Conservation (phyloP, 2,888 invertebrate species). For the Drosophila affinis region DNA sequence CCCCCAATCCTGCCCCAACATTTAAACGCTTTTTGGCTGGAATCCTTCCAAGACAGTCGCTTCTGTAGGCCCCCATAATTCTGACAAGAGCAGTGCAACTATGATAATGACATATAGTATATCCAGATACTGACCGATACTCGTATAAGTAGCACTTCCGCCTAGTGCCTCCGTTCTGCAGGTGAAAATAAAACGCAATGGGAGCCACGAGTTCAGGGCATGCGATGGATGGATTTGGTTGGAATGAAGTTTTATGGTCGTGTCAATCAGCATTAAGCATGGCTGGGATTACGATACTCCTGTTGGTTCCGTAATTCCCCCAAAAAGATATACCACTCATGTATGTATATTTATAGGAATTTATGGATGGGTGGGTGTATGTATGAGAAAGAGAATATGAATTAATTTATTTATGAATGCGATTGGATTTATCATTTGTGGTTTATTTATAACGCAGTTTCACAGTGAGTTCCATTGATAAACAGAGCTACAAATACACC, state of each 20-base stretch:
- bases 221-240: slow-evolving; percentile 18
- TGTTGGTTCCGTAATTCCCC: slow-evolving; percentile 15
- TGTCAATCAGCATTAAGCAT: slow-evolving; percentile 62
- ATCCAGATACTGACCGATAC: neutral
- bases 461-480: slow-evolving; percentile 48
- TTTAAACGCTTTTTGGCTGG: too few relatives aligned
- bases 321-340: slow-evolving; percentile 13
- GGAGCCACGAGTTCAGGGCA: slow-evolving; percentile 33
- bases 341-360: slow-evolving; percentile 1
- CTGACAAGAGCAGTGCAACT: neutral
- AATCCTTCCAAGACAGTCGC: too few relatives aligned
- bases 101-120: neutral
- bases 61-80: too few relatives aligned
- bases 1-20: too few relatives aligned
- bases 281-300: slow-evolving; percentile 53
- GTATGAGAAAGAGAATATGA: slow-evolving; percentile 11
- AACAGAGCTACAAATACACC: slow-evolving; percentile 10
- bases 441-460: slow-evolving; percentile 50
- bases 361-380: slow-evolving; percentile 5
- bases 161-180: slow-evolving; percentile 7
- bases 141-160: slow-evolving; percentile 47
- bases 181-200: slow-evolving; percentile 6
- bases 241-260: slow-evolving; percentile 44
- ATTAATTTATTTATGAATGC: slow-evolving; percentile 49
- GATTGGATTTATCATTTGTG: slow-evolving; percentile 37